These are phyloP conservation scores for Pristionchus mayeri DNA, from an alignment of 2,888 invertebrate genomes.

Conservation along the genomic window DNA sequence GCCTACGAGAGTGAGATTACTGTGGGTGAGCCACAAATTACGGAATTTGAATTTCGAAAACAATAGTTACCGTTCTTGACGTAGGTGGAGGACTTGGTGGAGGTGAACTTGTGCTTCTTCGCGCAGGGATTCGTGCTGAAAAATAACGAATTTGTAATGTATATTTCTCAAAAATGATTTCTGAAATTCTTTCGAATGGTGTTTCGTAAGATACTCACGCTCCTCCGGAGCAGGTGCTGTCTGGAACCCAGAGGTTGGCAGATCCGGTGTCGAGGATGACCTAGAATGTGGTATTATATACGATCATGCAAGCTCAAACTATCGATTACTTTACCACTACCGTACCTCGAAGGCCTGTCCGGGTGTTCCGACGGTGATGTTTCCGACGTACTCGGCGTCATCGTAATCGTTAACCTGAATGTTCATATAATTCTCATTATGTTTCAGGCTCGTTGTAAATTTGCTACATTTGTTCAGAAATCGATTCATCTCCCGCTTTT, in stretches of 20 bases:
- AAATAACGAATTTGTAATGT: neutral
- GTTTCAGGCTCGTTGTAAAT: too few species aligned
- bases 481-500: too few species aligned
- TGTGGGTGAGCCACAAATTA: neutral
- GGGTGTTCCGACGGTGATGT: slow-evolving; percentile 49
- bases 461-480: too few species aligned
- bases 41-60: neutral
- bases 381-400: slow-evolving; percentile 48
- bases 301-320: neutral
- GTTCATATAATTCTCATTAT: too few species aligned
- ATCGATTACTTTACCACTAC: neutral
- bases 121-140: slow-evolving; percentile 52
- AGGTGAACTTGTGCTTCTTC: slow-evolving; percentile 87
- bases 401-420: slow-evolving; percentile 46
- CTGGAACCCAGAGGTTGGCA: slow-evolving; percentile 68
- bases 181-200: too few species aligned
- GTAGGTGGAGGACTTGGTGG: slow-evolving; percentile 87
- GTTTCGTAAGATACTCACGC: neutral
- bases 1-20: neutral
- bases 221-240: slow-evolving; percentile 55
- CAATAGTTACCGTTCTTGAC: slow-evolving; percentile 83
- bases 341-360: slow-evolving; percentile 46
- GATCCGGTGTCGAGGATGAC: slow-evolving; percentile 71
- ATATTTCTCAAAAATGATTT: neutral
- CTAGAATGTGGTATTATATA: neutral